Conservation (phyloP, 2,888 invertebrate species). For the Vannuccia rotundouncinata region DNA sequence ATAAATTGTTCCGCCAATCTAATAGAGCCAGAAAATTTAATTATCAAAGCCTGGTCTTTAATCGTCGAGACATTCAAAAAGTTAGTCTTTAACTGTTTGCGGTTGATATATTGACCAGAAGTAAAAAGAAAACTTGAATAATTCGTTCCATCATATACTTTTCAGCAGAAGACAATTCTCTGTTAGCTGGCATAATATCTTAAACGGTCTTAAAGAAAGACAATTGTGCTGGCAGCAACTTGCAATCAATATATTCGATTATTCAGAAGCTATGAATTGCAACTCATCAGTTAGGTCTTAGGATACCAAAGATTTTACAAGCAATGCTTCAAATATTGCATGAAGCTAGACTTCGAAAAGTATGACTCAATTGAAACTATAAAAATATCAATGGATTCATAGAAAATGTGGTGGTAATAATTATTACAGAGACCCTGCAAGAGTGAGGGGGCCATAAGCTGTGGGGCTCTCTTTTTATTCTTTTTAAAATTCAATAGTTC, state of each 20-base stretch:
- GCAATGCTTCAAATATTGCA: background rate
- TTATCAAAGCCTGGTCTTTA: background rate
- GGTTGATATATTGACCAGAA: background rate
- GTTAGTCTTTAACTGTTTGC: background rate
- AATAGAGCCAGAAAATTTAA: background rate
- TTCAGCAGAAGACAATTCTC: background rate
- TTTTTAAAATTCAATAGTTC: no score
- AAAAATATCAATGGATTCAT: background rate
- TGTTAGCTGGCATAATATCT: background rate
- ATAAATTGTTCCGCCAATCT: background rate
- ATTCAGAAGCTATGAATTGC: background rate
- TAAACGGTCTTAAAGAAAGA: background rate
- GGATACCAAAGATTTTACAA: no score
- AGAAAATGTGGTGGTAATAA: background rate
- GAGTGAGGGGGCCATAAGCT: no score
- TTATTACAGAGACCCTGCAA: no score
- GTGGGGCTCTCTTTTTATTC: no score
- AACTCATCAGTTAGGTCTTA: background rate
- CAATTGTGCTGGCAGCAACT: background rate
- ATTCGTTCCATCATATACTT: background rate
- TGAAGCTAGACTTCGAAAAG: background rate
- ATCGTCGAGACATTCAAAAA: background rate
- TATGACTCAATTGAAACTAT: background rate
- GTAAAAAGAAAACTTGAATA: background rate
- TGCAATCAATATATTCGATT: background rate